Conservation (phyloP, 2,888 invertebrate genomes). For the Drosophila ezoana region DNA sequence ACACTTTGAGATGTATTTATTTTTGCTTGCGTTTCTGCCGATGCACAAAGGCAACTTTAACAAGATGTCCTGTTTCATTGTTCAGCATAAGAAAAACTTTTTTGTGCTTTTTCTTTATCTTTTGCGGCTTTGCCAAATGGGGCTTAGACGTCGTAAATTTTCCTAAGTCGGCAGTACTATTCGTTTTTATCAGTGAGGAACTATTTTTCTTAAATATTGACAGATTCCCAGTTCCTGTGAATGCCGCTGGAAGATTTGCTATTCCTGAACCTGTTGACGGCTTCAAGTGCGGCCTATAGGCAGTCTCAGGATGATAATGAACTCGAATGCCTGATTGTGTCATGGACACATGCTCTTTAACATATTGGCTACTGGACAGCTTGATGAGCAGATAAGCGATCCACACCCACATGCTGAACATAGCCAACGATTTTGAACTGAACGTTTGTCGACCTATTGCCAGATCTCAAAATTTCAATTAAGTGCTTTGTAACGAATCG, state of each 20-base stretch:
- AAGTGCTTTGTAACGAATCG: conserved; percentile 39
- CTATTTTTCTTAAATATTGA: no score
- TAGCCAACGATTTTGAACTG: conserved; percentile 13
- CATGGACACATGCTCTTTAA: conserved; percentile 14
- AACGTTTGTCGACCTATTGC: conserved; percentile 4
- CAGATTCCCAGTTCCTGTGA: background rate
- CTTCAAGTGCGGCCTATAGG: no score
- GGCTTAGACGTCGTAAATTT: no score
- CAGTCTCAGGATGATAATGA: background rate
- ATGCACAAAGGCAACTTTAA: conserved; percentile 31
- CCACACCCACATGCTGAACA: conserved; percentile 45
- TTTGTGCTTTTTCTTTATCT: background rate
- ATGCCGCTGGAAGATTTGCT: background rate
- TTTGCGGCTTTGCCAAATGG: background rate
- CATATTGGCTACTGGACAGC: conserved; percentile 7
- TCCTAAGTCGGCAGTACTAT: no score
- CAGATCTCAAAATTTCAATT: conserved; percentile 18
- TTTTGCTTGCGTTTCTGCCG: background rate
- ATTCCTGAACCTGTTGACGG: no score
- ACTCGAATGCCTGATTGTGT: background rate
- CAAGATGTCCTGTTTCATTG: background rate
- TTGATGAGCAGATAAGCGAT: conserved; percentile 17
- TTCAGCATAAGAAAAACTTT: conserved; percentile 6
- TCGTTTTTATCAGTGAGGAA: no score
- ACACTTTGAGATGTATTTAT: background rate